phyloP scores from a whole-genome alignment of 2,888 invertebrate genomes.

The Athetis lepigone region DNA sequence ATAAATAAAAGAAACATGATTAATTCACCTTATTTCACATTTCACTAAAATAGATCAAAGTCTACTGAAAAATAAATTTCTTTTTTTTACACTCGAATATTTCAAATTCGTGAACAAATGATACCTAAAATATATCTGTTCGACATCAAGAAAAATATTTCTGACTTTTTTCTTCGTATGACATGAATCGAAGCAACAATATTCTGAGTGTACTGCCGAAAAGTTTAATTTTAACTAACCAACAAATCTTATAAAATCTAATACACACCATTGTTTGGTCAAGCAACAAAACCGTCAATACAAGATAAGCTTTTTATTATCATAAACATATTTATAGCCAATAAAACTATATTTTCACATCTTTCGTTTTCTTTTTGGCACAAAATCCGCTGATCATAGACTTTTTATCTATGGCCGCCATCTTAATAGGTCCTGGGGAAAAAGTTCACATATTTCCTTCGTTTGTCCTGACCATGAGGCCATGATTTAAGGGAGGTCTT shows the following conservation, averaged over 20 bases:
- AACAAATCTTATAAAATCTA: not conserved
- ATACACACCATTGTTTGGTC: conserved; percentile 32
- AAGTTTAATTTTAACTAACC: too few relatives aligned
- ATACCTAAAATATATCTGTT: too few relatives aligned
- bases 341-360: conserved; percentile 51
- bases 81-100: too few relatives aligned
- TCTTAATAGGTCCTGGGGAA: conserved; percentile 56
- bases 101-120: too few relatives aligned
- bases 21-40: too few relatives aligned
- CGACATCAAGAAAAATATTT: too few relatives aligned
- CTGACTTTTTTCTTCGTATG: too few relatives aligned
- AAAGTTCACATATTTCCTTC: conserved; percentile 41
- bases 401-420: conserved; percentile 52
- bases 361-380: conserved; percentile 46
- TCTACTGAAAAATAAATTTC: too few relatives aligned
- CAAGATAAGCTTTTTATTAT: conserved; percentile 57
- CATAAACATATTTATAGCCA: conserved; percentile 56
- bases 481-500: conserved; percentile 56
- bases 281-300: conserved; percentile 40
- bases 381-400: conserved; percentile 55
- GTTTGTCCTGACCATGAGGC: conserved; percentile 37
- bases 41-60: too few relatives aligned
- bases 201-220: too few relatives aligned
- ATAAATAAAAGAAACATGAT: too few relatives aligned
- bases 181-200: too few relatives aligned